Conservation (phyloP, 1,140 invertebrate species). For the Trypoxylus dichotomus region DNA sequence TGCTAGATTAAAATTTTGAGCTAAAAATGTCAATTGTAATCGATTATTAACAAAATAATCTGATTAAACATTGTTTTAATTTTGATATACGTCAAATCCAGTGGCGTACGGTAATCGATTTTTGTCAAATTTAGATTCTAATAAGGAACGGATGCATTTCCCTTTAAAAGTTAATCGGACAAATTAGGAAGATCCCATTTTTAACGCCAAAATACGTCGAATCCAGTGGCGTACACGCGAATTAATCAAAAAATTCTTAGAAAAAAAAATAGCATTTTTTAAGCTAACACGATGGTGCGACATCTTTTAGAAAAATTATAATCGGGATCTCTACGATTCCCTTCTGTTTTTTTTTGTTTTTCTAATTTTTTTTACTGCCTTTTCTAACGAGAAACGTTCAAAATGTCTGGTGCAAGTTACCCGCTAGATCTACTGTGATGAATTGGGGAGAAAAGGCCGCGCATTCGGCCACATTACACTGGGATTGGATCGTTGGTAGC, state of each 20-base stretch:
- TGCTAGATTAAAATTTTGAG: no score
- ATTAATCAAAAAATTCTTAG: not conserved
- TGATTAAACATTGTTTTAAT: no score
- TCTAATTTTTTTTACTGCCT: not conserved
- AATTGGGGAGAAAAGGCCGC: not conserved
- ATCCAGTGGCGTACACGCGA: not conserved
- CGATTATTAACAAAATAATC: no score
- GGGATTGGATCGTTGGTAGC: slow-evolving; percentile 54
- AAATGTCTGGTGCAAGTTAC: slow-evolving; percentile 12
- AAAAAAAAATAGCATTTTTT: not conserved
- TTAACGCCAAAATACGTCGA: not conserved
- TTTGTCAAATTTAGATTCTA: no score
- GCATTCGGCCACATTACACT: slow-evolving; percentile 41
- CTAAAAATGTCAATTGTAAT: no score
- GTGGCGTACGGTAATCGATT: not conserved
- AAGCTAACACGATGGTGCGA: not conserved
- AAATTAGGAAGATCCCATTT: not conserved
- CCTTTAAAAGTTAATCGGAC: no score
- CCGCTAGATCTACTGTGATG: slow-evolving; percentile 16
- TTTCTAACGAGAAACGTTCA: not conserved
- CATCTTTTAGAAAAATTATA: not conserved
- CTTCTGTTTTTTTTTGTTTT: not conserved
- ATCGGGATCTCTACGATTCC: not conserved
- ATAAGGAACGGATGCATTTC: no score
- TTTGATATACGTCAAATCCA: not conserved